Conservation (phyloP, 2,888 invertebrate species). For the Cartodere bifasciata region DNA sequence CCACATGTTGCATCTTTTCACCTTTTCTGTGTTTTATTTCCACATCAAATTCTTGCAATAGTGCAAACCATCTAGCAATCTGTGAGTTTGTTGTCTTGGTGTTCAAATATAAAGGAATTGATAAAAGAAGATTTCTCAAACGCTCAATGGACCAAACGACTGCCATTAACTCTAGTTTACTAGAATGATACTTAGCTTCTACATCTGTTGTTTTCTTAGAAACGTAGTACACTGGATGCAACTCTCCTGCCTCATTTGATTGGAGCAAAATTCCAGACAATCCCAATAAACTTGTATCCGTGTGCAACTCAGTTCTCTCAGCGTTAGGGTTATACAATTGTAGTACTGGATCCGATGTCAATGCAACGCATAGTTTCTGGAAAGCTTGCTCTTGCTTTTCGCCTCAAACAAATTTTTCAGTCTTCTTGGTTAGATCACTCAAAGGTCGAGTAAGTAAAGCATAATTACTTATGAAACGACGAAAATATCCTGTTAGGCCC, state of each 20-base stretch:
- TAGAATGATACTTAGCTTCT: constrained; percentile 19
- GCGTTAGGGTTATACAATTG: constrained; percentile 13
- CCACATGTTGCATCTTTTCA: background rate
- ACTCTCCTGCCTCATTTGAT: constrained; percentile 13
- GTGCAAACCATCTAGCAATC: too few relatives aligned
- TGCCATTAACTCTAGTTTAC: constrained; percentile 20
- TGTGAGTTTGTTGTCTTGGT: too few relatives aligned
- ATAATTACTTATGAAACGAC: constrained; percentile 16
- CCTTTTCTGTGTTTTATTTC: too few relatives aligned
- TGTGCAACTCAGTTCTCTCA: constrained; percentile 13
- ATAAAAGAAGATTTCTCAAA: constrained; percentile 18
- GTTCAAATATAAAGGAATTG: too few relatives aligned
- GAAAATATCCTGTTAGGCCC: constrained; percentile 17
- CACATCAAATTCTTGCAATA: too few relatives aligned
- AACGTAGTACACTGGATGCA: constrained; percentile 19
- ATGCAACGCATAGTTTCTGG: constrained; percentile 9
- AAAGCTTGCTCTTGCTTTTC: constrained; percentile 9
- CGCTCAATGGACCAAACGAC: constrained; percentile 19
- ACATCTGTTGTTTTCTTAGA: constrained; percentile 18
- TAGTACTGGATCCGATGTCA: constrained; percentile 12
- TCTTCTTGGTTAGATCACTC: constrained; percentile 17
- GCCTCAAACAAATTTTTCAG: constrained; percentile 13
- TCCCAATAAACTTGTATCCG: constrained; percentile 15
- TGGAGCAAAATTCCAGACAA: constrained; percentile 21
- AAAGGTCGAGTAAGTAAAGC: constrained; percentile 20